Percentiles rank a stretch among this genome's conserved stretches.
phyloP scores from a whole-genome alignment of 2,797 vertebrate species.

The Sebastiscus tertius region DNA sequence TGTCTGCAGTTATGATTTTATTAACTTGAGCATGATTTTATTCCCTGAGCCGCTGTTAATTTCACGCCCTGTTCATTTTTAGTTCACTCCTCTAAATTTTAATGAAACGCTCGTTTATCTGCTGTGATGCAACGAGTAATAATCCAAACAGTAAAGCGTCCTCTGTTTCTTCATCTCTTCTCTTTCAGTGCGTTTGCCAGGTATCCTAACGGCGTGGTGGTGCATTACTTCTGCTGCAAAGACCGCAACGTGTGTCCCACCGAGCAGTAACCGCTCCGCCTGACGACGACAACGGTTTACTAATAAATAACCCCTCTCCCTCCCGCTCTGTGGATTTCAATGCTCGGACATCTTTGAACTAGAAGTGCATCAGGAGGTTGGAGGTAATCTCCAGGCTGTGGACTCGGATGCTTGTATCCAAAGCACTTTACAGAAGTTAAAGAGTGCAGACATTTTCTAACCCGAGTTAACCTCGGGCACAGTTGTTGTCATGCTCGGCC shows the following conservation, averaged over 20 bases:
- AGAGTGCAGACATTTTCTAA: slow-evolving; percentile 1
- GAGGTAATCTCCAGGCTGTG: background rate
- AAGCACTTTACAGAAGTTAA: slow-evolving; percentile 8
- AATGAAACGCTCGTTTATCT: background rate
- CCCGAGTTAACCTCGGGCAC: slow-evolving; percentile 1
- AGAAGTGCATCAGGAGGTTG: background rate
- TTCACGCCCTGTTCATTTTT: background rate
- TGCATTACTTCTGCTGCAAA: slow-evolving; percentile 99
- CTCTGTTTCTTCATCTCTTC: background rate
- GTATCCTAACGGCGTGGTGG: slow-evolving; percentile 95
- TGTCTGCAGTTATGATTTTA: background rate
- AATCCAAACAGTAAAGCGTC: background rate
- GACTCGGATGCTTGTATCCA: background rate
- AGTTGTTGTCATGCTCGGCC: background rate
- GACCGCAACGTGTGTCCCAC: slow-evolving; percentile 86
- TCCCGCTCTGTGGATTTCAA: background rate
- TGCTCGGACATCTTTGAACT: slow-evolving; percentile 12
- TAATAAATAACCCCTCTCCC: background rate
- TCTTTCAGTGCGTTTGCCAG: slow-evolving; percentile 93
- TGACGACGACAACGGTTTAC: background rate
- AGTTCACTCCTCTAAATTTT: background rate
- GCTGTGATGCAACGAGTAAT: background rate
- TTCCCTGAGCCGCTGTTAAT: background rate
- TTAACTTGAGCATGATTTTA: background rate
- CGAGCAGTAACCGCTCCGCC: slow-evolving; percentile 68